phyloP scores from a whole-genome alignment of 2,888 invertebrate species.

The Adela reaumurella region DNA sequence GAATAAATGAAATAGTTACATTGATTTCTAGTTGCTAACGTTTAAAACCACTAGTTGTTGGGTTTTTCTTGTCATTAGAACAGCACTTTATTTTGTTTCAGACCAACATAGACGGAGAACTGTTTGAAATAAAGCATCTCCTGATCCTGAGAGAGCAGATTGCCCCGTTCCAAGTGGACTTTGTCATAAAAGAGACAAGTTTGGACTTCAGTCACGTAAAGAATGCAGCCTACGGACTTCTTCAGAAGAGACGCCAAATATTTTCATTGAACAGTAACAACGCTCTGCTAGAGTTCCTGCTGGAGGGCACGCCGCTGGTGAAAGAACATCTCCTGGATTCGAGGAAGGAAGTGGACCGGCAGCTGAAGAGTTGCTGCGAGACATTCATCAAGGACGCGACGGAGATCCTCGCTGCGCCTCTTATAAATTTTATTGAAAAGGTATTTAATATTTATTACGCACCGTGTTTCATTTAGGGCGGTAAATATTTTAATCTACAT shows the following conservation, averaged over 20 bases:
- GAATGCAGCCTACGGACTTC: slow-evolving; percentile 73
- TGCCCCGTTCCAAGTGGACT: slow-evolving; percentile 95
- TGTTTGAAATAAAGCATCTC: slow-evolving; percentile 98
- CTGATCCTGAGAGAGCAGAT: slow-evolving; percentile 96
- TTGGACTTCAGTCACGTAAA: slow-evolving; percentile 92
- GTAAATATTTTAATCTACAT: too few relatives aligned
- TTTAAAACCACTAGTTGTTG: too few relatives aligned
- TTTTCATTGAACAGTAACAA: slow-evolving; percentile 88
- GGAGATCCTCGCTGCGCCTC: slow-evolving; percentile 68
- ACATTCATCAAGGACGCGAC: slow-evolving; percentile 80
- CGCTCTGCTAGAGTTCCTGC: slow-evolving; percentile 84
- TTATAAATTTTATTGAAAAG: slow-evolving; percentile 71
- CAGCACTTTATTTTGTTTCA: too few relatives aligned
- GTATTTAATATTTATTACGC: too few relatives aligned
- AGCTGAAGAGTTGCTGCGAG: slow-evolving; percentile 87
- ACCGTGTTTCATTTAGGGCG: too few relatives aligned
- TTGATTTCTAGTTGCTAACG: too few relatives aligned
- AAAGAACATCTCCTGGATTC: slow-evolving; percentile 91
- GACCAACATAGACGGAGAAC: slow-evolving; percentile 83
- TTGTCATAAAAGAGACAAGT: slow-evolving; percentile 87
- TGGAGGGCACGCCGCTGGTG: slow-evolving; percentile 92
- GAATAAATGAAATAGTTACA: too few relatives aligned
- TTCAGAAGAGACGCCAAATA: slow-evolving; percentile 77
- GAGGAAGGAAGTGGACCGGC: slow-evolving; percentile 91
- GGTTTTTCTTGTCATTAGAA: too few relatives aligned